These are phyloP conservation scores for Solea solea DNA, from an alignment of 2,113 vertebrate species.

Conservation along the genomic window DNA sequence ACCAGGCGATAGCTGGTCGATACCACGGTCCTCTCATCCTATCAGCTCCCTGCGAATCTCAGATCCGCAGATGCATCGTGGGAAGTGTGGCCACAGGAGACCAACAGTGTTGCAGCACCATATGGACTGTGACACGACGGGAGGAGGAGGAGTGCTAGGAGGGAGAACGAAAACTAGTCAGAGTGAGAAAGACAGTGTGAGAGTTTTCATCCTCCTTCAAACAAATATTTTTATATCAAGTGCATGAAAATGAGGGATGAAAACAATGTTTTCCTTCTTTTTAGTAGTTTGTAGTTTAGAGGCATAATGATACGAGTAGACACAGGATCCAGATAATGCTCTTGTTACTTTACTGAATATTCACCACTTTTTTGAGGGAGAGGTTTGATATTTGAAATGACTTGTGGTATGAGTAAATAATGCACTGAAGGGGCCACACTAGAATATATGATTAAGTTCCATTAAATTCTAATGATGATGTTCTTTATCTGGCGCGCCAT, in stretches of 20 bases:
- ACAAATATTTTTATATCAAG: constrained; percentile 38
- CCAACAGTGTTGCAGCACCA: constrained; percentile 82
- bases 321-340: background rate
- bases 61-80: constrained; percentile 81
- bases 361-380: constrained; percentile 1
- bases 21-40: constrained; percentile 73
- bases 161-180: constrained; percentile 52
- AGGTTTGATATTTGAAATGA: constrained; percentile 30
- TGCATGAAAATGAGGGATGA: constrained; percentile 4
- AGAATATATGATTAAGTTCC: constrained; percentile 46
- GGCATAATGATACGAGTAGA: background rate
- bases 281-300: constrained; percentile 30
- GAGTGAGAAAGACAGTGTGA: constrained; percentile 53
- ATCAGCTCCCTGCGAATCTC: constrained; percentile 69
- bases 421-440: constrained; percentile 7
- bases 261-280: constrained; percentile 26
- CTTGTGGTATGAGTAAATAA: constrained; percentile 52
- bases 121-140: constrained; percentile 80
- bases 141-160: constrained; percentile 66
- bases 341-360: constrained; percentile 37
- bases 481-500: constrained; percentile 30
- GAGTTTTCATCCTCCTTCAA: constrained; percentile 32
- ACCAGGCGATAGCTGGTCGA: constrained; percentile 74
- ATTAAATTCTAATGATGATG: constrained; percentile 59
- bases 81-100: constrained; percentile 83